A percentile compares a stretch with the other conserved stretches of the same genome.
Evolutionary conservation across 2,888 invertebrate species (phyloP).

Genomic region (Erpobdella octoculata): DNA sequence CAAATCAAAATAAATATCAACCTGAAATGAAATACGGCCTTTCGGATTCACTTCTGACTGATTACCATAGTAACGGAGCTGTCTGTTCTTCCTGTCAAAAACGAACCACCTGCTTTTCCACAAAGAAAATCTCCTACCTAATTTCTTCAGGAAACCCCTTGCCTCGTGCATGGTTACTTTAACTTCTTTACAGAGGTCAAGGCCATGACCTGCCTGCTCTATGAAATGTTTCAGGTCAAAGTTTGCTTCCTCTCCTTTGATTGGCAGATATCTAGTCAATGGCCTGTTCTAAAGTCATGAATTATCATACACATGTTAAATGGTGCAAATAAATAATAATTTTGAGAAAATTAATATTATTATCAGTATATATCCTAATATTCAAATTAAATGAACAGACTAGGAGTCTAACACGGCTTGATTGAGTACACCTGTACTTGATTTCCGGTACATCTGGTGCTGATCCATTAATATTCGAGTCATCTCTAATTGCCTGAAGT

Average conservation of each 20-base stretch:
- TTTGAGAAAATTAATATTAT: background rate
- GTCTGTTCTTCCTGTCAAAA: background rate
- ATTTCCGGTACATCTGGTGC: too few species aligned
- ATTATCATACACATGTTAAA: background rate
- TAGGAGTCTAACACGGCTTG: too few species aligned
- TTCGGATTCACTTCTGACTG: background rate
- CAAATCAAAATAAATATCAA: background rate
- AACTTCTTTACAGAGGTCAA: background rate
- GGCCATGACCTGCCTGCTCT: constrained; percentile 4
- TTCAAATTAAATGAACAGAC: too few species aligned
- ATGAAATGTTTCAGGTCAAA: background rate
- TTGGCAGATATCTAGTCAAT: background rate
- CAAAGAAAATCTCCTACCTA: background rate
- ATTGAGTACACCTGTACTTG: too few species aligned
- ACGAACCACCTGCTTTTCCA: constrained; percentile 2
- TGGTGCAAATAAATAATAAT: background rate
- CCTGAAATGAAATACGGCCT: background rate
- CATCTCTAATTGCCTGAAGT: too few species aligned
- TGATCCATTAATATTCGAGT: too few species aligned
- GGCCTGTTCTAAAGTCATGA: background rate
- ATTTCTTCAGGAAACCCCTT: background rate
- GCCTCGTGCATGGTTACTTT: background rate
- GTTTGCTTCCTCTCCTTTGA: background rate
- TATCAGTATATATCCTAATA: too few species aligned
- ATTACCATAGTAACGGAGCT: background rate